phyloP scores from a whole-genome alignment of 2,888 invertebrate species.

The Aphrophora alni region DNA sequence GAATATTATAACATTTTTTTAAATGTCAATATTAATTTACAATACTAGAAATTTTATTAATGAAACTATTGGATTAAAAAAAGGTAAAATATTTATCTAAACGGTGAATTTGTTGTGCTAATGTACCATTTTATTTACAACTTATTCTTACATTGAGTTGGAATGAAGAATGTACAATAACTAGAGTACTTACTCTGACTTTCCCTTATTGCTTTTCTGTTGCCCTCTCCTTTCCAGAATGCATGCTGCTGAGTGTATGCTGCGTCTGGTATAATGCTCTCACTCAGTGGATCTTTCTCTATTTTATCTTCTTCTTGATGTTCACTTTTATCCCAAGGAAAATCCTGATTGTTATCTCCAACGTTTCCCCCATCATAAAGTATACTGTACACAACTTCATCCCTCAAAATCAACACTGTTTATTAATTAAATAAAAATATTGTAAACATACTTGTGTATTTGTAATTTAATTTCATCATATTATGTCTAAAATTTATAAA shows the following conservation, averaged over 20 bases:
- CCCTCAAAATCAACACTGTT: not conserved
- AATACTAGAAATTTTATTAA: too few relatives aligned
- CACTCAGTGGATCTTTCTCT: constrained; percentile 40
- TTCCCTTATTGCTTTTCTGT: constrained; percentile 63
- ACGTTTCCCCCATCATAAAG: constrained; percentile 24
- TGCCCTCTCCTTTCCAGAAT: constrained; percentile 67
- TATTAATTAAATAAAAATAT: not conserved
- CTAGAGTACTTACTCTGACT: constrained; percentile 61
- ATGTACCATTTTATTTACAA: not conserved
- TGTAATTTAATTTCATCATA: too few relatives aligned
- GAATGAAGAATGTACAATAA: too few relatives aligned
- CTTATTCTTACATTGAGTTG: too few relatives aligned
- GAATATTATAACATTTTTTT: too few relatives aligned
- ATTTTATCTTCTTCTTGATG: constrained; percentile 41
- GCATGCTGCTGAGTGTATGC: constrained; percentile 55
- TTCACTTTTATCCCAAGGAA: constrained; percentile 34
- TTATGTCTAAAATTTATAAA: too few relatives aligned
- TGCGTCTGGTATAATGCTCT: constrained; percentile 37
- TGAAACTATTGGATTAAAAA: too few relatives aligned
- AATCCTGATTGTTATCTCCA: constrained; percentile 28
- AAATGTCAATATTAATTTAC: too few relatives aligned
- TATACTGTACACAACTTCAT: constrained; percentile 12
- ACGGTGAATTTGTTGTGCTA: too few relatives aligned
- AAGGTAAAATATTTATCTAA: too few relatives aligned
- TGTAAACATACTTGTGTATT: not conserved